Percentiles rank a stretch among this genome's conserved stretches.
These are phyloP conservation scores for Caenorhabditis drosophilae DNA, from an alignment of 2,888 invertebrate species.

Conservation along the genomic window DNA sequence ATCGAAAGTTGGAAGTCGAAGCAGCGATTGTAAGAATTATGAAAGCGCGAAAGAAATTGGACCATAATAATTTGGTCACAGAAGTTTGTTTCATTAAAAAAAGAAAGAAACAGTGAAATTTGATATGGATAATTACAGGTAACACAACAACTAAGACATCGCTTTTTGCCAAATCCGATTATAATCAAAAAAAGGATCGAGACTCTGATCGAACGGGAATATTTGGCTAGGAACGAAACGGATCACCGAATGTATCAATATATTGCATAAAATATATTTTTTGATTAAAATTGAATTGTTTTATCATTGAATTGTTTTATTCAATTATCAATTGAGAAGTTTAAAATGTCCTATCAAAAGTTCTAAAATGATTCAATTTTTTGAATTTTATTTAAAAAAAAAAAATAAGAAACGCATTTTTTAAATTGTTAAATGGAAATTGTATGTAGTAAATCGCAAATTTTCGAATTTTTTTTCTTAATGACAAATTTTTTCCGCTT, in stretches of 20 bases:
- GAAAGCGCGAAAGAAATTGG: constrained; percentile 95
- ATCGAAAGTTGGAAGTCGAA: constrained; percentile 98
- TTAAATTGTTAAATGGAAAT: no score
- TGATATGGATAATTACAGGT: constrained; percentile 73
- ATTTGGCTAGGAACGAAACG: constrained; percentile 93
- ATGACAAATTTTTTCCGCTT: no score
- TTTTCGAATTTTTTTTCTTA: no score
- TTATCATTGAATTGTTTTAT: no score
- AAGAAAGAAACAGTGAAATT: neutral
- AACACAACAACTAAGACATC: constrained; percentile 91
- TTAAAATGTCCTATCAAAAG: no score
- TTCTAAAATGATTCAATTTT: no score
- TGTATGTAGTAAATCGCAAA: no score
- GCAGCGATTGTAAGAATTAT: constrained; percentile 98
- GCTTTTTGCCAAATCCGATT: constrained; percentile 96
- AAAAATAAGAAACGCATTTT: no score
- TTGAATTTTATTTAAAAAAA: no score
- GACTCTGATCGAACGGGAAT: constrained; percentile 97
- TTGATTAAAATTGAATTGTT: no score
- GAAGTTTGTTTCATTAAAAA: constrained; percentile 75
- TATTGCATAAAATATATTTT: constrained; percentile 42
- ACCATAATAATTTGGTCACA: constrained; percentile 84
- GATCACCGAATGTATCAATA: constrained; percentile 75
- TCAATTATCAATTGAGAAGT: no score
- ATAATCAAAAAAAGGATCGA: constrained; percentile 99